A percentile compares a stretch with the other conserved stretches of the same genome.
Conservation (phyloP, 2,888 invertebrate species). For the Pachymerium ferrugineum region DNA sequence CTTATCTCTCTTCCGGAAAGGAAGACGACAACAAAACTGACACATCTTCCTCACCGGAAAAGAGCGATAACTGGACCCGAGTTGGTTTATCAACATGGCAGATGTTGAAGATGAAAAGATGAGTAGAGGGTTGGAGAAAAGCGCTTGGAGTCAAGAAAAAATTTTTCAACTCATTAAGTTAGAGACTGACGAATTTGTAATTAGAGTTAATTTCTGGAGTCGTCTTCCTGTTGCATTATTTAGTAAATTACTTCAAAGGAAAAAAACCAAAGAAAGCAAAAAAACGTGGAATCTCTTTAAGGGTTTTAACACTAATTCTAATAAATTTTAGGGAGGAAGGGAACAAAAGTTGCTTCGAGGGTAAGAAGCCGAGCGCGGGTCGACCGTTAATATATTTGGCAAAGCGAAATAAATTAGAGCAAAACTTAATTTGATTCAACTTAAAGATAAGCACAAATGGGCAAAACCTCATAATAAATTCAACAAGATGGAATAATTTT, state of each 20-base stretch:
- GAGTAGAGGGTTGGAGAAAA: neutral
- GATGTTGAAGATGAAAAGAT: neutral
- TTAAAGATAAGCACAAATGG: slow-evolving; percentile 22
- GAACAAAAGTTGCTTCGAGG: slow-evolving; percentile 5
- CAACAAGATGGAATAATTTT: slow-evolving; percentile 26
- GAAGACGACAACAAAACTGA: slow-evolving; percentile 22
- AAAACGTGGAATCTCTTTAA: slow-evolving; percentile 3
- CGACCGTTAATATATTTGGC: slow-evolving; percentile 16
- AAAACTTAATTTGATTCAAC: slow-evolving; percentile 23
- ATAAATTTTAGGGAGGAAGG: neutral
- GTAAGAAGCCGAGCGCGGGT: slow-evolving; percentile 11
- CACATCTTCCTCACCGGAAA: slow-evolving; percentile 5
- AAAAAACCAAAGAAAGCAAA: neutral
- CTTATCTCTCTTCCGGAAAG: slow-evolving; percentile 19
- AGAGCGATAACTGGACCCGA: slow-evolving; percentile 9
- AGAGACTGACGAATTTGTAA: slow-evolving; percentile 6
- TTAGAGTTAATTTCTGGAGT: slow-evolving; percentile 13
- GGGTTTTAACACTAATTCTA: slow-evolving; percentile 12
- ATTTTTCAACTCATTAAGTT: neutral
- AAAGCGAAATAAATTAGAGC: slow-evolving; percentile 25
- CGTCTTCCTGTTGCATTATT: slow-evolving; percentile 23
- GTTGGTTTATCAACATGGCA: slow-evolving; percentile 1
- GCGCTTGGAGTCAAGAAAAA: neutral
- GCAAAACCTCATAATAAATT: slow-evolving; percentile 27
- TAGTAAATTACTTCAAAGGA: slow-evolving; percentile 4